Percentiles rank a stretch among this genome's conserved stretches.
phyloP scores from a whole-genome alignment of 2,113 vertebrate species.

The Macheiramphus alcinus region DNA sequence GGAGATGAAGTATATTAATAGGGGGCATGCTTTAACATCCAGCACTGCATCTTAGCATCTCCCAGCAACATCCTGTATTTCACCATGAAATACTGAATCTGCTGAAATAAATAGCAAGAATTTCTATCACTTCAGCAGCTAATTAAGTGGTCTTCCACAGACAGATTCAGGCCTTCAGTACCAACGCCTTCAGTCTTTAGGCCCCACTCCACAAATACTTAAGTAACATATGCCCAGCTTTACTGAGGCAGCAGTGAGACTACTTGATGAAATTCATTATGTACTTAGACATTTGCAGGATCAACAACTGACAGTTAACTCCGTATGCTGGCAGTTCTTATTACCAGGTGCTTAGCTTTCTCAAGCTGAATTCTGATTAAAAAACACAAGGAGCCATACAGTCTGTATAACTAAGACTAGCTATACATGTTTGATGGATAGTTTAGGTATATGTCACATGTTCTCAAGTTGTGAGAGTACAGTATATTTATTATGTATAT shows the following conservation, averaged over 20 bases:
- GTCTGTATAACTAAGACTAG: background rate
- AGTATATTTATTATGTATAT: background rate
- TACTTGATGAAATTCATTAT: fast-evolving
- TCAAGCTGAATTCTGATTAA: background rate
- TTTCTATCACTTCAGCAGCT: background rate
- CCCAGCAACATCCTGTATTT: background rate
- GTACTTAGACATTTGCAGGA: background rate
- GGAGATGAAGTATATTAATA: background rate
- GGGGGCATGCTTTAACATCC: background rate
- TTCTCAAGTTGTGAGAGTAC: background rate
- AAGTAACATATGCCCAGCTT: background rate
- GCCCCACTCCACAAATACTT: background rate
- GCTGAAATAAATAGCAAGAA: background rate
- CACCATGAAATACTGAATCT: background rate
- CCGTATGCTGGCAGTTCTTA: background rate
- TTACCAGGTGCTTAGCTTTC: background rate
- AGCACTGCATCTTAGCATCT: background rate
- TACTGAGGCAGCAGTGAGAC: background rate
- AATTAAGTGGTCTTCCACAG: background rate
- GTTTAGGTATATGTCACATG: background rate
- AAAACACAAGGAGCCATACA: background rate
- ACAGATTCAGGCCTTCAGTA: background rate
- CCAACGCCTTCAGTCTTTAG: background rate
- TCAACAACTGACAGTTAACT: background rate
- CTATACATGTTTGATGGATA: background rate